Percentiles rank a stretch among this genome's conserved stretches.
Conservation (phyloP, 2,797 vertebrate genomes). For the Onychomys arenicola region DNA sequence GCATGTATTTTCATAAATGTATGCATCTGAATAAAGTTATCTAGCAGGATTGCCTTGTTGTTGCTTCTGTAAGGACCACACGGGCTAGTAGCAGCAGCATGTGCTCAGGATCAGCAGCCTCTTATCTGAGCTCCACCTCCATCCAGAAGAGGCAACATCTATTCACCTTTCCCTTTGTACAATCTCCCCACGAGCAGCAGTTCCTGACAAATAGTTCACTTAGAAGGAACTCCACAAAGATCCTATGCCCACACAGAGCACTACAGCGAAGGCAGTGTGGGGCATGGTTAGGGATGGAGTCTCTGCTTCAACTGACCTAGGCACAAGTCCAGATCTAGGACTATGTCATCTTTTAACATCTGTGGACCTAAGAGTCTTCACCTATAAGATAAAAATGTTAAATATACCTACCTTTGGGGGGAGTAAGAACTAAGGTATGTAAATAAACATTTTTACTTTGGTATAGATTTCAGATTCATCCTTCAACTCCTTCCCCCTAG, state of each 20-base stretch:
- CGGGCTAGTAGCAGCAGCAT: neutral
- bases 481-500: neutral
- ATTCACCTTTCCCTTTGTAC: neutral
- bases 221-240: neutral
- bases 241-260: neutral
- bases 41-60: neutral
- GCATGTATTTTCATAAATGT: neutral
- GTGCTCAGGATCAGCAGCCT: neutral
- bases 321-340: neutral
- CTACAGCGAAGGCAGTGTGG: neutral
- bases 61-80: neutral
- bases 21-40: neutral
- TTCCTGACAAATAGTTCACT: neutral
- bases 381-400: conserved; percentile 42
- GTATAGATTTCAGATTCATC: neutral
- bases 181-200: neutral
- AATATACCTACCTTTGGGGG: neutral
- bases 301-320: neutral
- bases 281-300: neutral
- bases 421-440: neutral
- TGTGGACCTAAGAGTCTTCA: neutral
- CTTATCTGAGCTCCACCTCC: neutral
- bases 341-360: neutral
- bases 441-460: neutral
- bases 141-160: neutral